Percentiles rank a stretch among this genome's conserved stretches.
phyloP scores from a whole-genome alignment of 2,888 invertebrate species.

The Yponomeuta cagnagella region DNA sequence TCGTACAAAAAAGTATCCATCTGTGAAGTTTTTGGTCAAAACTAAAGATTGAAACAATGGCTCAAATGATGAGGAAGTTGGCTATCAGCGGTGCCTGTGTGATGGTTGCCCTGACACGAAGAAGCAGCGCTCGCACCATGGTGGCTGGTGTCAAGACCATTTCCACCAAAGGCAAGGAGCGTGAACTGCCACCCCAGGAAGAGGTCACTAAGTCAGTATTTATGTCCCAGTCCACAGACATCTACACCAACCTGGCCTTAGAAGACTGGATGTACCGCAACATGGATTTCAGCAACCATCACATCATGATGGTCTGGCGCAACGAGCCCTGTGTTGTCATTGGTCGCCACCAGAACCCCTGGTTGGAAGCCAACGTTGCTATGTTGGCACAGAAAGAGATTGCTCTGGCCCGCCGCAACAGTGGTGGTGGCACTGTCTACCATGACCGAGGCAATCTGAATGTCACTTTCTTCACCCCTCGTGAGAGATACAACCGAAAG shows the following conservation, averaged over 20 bases:
- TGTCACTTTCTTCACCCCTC: conserved; percentile 91
- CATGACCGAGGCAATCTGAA: conserved; percentile 97
- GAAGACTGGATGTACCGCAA: conserved; percentile 97
- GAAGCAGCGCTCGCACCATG: conserved; percentile 51
- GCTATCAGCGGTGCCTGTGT: conserved; percentile 54
- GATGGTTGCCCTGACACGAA: conserved; percentile 54
- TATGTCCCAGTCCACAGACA: conserved; percentile 92
- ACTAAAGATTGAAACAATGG: conserved; percentile 48
- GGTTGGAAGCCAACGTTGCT: conserved; percentile 90
- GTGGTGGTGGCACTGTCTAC: conserved; percentile 97
- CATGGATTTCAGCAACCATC: conserved; percentile 87
- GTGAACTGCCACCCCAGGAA: conserved; percentile 48
- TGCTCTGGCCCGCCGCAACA: conserved; percentile 89
- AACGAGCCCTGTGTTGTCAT: conserved; percentile 97
- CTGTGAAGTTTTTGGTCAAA: conserved; percentile 24
- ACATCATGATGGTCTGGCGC: conserved; percentile 92
- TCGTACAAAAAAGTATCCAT: conserved; percentile 72
- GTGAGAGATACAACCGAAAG: conserved; percentile 87
- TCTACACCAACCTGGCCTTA: conserved; percentile 94
- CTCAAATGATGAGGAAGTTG: conserved; percentile 62
- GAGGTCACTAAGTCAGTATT: conserved; percentile 89
- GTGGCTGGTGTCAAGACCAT: conserved; percentile 40
- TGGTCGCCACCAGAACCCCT: conserved; percentile 98
- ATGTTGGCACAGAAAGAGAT: conserved; percentile 80
- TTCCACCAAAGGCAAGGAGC: conserved; percentile 37